These are phyloP conservation scores for Sakesphorus luctuosus DNA, from an alignment of 2,113 vertebrate species.

Conservation along the genomic window DNA sequence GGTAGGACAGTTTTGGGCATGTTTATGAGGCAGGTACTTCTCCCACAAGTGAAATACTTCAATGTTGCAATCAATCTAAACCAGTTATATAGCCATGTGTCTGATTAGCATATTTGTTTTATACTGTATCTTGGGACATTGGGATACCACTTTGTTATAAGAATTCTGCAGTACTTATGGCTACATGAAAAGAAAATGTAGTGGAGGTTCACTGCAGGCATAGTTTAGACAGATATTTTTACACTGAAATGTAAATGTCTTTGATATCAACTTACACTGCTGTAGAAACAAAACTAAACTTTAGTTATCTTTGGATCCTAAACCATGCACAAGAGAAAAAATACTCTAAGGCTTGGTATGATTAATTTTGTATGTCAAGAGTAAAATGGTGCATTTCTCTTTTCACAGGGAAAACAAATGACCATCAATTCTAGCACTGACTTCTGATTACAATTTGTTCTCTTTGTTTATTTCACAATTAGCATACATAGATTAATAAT, in stretches of 20 bases:
- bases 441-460: conserved; percentile 53
- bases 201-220: neutral
- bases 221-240: neutral
- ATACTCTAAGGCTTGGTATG: neutral
- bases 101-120: neutral
- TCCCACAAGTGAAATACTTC: neutral
- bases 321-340: neutral
- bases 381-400: conserved; percentile 13
- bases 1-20: neutral
- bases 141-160: neutral
- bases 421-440: conserved; percentile 37
- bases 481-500: conserved; percentile 73
- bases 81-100: neutral
- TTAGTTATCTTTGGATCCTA: neutral
- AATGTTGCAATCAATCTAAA: neutral
- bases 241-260: neutral
- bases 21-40: neutral
- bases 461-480: conserved; percentile 74
- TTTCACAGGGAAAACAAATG: conserved; percentile 35
- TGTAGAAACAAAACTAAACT: neutral
- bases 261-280: neutral
- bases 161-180: neutral
- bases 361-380: neutral
- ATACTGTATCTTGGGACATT: neutral
- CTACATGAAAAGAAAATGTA: neutral